Conservation (phyloP, 1,140 invertebrate species). For the Pseudomyrmex concolor region DNA sequence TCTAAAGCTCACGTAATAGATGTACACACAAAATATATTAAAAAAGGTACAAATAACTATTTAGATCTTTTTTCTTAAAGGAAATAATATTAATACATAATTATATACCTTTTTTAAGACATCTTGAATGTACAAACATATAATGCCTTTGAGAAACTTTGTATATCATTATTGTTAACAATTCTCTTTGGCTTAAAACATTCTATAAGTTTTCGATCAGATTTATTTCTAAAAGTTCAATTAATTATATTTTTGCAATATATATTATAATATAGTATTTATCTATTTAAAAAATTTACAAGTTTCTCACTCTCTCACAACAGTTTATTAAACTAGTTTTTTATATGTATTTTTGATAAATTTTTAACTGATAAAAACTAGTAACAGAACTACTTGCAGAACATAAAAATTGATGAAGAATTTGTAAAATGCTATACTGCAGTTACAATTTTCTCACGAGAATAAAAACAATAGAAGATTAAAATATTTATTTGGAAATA, state of each 20-base stretch:
- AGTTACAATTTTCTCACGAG: neutral
- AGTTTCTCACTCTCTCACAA: neutral
- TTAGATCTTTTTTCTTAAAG: neutral
- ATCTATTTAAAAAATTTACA: neutral
- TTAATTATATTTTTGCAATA: conserved; percentile 35
- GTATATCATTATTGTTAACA: conserved; percentile 57
- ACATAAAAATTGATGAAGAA: neutral
- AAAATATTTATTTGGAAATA: conserved; percentile 7
- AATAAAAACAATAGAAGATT: conserved; percentile 4
- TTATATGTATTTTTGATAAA: too few relatives aligned
- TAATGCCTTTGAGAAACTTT: conserved; percentile 65
- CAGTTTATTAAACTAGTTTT: neutral
- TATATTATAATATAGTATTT: neutral
- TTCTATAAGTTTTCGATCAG: conserved; percentile 33
- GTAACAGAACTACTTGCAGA: conserved; percentile 9
- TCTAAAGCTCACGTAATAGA: conserved; percentile 62
- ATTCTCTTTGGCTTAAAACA: conserved; percentile 63
- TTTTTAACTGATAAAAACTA: neutral
- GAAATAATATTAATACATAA: neutral
- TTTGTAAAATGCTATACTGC: conserved; percentile 1
- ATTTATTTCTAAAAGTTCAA: conserved; percentile 58
- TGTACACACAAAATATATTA: conserved; percentile 40
- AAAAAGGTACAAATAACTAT: conserved; percentile 26
- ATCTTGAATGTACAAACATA: conserved; percentile 59
- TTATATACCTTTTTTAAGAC: conserved; percentile 29